These are phyloP conservation scores for Morus bassanus DNA, from an alignment of 2,797 vertebrate genomes.

Conservation along the genomic window DNA sequence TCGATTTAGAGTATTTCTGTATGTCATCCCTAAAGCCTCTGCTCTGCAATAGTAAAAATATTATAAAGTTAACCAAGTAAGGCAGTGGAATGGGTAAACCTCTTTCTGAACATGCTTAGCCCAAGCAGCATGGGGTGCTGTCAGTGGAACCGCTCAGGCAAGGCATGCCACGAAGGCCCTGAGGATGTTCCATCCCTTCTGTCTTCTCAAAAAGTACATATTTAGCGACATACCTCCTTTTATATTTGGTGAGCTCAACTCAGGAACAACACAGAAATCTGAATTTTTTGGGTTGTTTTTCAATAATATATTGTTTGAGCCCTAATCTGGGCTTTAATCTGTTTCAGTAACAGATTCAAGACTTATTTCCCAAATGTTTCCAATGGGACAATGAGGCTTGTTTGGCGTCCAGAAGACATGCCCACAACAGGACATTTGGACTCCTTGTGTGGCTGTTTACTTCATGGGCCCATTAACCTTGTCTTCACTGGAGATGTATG, in stretches of 20 bases:
- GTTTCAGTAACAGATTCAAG: background rate
- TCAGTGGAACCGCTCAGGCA: too few species aligned
- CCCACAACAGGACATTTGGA: background rate
- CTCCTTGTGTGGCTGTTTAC: background rate
- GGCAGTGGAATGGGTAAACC: fast-evolving
- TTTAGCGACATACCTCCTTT: background rate
- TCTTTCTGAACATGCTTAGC: fast-evolving
- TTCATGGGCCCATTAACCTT: background rate
- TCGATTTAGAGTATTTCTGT: background rate
- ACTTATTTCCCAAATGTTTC: background rate
- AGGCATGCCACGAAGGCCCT: too few species aligned
- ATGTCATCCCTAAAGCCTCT: background rate
- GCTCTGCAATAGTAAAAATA: background rate
- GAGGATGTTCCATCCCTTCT: background rate
- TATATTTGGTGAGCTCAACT: background rate
- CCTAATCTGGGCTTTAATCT: background rate
- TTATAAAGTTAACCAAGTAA: fast-evolving
- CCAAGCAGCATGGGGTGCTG: fast-evolving
- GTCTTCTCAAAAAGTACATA: background rate
- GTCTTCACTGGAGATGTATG: background rate
- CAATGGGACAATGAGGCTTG: background rate
- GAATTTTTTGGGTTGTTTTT: background rate
- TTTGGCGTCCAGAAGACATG: background rate
- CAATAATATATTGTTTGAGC: background rate
- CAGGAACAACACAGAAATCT: background rate